phyloP scores from a whole-genome alignment of 2,797 vertebrate species.

The Meda fulgida region DNA sequence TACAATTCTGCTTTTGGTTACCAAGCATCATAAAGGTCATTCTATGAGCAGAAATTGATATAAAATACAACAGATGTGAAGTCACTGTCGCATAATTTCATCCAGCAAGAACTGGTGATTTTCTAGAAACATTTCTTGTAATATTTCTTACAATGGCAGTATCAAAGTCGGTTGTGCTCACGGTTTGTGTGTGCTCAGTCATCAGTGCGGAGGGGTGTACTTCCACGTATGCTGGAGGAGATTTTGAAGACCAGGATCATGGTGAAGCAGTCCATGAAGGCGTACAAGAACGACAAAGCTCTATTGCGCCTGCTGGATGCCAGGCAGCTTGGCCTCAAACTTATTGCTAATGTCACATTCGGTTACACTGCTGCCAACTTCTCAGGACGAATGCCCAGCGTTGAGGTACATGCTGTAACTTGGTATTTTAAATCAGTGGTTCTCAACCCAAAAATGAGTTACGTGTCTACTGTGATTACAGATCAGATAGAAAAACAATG shows the following conservation, averaged over 20 bases:
- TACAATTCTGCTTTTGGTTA: not conserved
- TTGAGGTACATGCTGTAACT: conserved; percentile 79
- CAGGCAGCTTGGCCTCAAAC: conserved; percentile 94
- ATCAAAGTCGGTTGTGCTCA: conserved; percentile 17
- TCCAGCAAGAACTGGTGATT: not conserved
- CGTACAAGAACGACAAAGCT: conserved; percentile 88
- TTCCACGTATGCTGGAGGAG: conserved; percentile 96
- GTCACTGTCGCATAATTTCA: not conserved
- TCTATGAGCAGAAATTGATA: not conserved
- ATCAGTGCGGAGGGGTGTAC: conserved; percentile 90
- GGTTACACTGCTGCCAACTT: conserved; percentile 93
- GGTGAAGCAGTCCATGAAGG: conserved; percentile 96
- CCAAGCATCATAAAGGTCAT: not conserved
- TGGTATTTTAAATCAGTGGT: not conserved
- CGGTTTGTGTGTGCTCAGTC: conserved; percentile 72
- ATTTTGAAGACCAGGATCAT: conserved; percentile 94
- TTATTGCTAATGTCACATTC: conserved; percentile 95
- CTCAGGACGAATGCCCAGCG: conserved; percentile 94
- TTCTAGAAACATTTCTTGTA: not conserved
- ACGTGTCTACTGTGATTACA: not conserved
- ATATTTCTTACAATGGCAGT: not conserved
- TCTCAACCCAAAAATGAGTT: not conserved
- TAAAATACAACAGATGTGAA: not conserved
- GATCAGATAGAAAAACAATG: not conserved
- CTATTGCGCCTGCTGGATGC: conserved; percentile 91